Conservation (phyloP, 2,888 invertebrate species). For the Acleris laterana region DNA sequence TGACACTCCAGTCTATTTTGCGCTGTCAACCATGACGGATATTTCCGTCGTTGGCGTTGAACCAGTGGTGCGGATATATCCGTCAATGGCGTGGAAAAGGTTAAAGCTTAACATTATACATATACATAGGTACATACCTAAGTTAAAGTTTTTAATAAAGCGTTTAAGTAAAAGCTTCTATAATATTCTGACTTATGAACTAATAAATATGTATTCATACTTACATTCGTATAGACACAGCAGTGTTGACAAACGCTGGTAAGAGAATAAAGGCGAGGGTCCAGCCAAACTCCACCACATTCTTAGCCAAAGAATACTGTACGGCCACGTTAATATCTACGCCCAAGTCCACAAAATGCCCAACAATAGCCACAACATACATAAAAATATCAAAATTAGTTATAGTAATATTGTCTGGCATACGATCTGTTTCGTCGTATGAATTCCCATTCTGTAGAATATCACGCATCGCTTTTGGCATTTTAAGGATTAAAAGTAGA, state of each 20-base stretch:
- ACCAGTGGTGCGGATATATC: too few relatives aligned
- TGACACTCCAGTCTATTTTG: too few relatives aligned
- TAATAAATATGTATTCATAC: constrained; percentile 49
- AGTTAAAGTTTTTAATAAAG: too few relatives aligned
- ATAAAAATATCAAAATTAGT: constrained; percentile 86
- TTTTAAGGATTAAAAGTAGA: constrained; percentile 44
- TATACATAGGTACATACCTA: too few relatives aligned
- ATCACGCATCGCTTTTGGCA: constrained; percentile 64
- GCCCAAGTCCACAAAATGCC: constrained; percentile 88
- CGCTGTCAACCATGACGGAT: too few relatives aligned
- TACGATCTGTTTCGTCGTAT: constrained; percentile 84
- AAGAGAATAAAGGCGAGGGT: constrained; percentile 89
- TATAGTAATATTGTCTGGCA: constrained; percentile 84
- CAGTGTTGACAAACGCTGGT: constrained; percentile 90
- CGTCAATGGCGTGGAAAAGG: too few relatives aligned
- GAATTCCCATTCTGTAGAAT: constrained; percentile 67
- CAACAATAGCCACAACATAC: constrained; percentile 87
- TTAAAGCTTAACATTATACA: too few relatives aligned
- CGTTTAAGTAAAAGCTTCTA: too few relatives aligned
- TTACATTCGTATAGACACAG: constrained; percentile 90
- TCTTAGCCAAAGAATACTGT: constrained; percentile 83
- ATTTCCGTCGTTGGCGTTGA: too few relatives aligned
- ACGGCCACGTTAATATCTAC: constrained; percentile 89
- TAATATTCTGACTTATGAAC: not conserved
- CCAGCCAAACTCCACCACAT: constrained; percentile 86